Evolutionary conservation across 2,113 vertebrate species (phyloP).

Genomic region (Strix aluco): DNA sequence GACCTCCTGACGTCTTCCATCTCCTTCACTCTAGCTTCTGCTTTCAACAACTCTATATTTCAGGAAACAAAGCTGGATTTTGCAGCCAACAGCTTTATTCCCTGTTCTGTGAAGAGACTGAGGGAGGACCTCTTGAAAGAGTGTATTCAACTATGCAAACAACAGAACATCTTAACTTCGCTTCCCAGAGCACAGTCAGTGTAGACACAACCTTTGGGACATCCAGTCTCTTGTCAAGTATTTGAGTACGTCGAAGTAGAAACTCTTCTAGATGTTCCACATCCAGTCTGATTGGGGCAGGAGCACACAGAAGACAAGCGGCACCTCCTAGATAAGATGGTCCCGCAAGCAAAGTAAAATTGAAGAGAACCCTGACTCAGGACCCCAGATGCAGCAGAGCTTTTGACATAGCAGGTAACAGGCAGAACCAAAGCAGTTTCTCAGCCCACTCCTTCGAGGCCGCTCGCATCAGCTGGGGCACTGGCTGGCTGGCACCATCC

Average conservation of each 20-base stretch:
- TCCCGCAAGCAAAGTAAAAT: not conserved
- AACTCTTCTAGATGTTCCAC: not conserved
- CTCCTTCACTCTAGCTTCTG: not conserved
- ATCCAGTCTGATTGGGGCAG: rapidly evolving
- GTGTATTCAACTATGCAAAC: not conserved
- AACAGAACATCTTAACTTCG: not conserved
- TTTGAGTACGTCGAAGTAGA: not conserved
- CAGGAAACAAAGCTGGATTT: not conserved
- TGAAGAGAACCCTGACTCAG: not conserved
- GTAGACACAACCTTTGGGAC: not conserved
- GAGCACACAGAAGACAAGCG: not conserved
- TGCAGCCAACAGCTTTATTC: not conserved
- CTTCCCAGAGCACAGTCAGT: not conserved
- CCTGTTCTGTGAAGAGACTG: not conserved
- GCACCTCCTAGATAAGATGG: not conserved
- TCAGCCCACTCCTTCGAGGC: not conserved
- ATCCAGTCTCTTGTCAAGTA: not conserved
- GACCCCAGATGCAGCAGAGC: not conserved
- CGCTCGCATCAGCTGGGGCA: not conserved
- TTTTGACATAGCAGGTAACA: not conserved
- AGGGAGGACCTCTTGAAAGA: not conserved
- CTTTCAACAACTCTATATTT: not conserved
- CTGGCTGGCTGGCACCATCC: not conserved
- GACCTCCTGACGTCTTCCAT: not conserved
- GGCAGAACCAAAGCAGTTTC: not conserved